Percentiles rank a stretch among this genome's conserved stretches.
Evolutionary conservation across 2,113 vertebrate genomes (phyloP).

Genomic region (Notechis scutatus): DNA sequence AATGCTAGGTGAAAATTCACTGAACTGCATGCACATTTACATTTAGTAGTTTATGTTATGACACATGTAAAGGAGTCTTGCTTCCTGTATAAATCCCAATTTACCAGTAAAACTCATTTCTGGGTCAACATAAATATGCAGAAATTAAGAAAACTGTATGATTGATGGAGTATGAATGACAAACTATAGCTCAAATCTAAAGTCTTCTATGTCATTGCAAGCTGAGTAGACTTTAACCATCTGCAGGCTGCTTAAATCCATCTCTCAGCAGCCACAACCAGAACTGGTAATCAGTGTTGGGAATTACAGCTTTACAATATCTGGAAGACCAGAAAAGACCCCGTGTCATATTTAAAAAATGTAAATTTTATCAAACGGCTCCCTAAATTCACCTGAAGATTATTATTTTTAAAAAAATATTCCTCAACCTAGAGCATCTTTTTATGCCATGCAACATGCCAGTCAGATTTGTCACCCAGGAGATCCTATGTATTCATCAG

Average conservation of each 20-base stretch:
- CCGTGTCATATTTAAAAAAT: not conserved
- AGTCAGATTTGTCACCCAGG: slow-evolving; percentile 59
- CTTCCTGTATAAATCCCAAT: not conserved
- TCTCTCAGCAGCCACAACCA: not conserved
- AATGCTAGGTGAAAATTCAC: slow-evolving; percentile 2
- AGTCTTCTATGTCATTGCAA: not conserved
- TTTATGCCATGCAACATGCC: slow-evolving; percentile 65
- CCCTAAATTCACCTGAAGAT: not conserved
- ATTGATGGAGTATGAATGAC: not conserved
- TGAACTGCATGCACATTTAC: not conserved
- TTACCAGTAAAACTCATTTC: not conserved
- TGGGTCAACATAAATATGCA: not conserved
- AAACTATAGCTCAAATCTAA: not conserved
- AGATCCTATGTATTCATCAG: slow-evolving; percentile 60
- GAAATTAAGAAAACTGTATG: not conserved
- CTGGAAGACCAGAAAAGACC: not conserved
- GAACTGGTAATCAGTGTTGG: not conserved
- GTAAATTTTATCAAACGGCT: not conserved
- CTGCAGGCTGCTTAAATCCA: not conserved
- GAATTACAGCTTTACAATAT: not conserved
- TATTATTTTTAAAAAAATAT: slow-evolving; percentile 32
- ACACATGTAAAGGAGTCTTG: not conserved
- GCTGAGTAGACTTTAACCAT: not conserved
- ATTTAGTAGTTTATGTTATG: not conserved
- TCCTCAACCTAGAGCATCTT: slow-evolving; percentile 61